Base-by-base conservation (phyloP, 2,888 invertebrate genomes). In the Micoletzkya japonica region DNA sequence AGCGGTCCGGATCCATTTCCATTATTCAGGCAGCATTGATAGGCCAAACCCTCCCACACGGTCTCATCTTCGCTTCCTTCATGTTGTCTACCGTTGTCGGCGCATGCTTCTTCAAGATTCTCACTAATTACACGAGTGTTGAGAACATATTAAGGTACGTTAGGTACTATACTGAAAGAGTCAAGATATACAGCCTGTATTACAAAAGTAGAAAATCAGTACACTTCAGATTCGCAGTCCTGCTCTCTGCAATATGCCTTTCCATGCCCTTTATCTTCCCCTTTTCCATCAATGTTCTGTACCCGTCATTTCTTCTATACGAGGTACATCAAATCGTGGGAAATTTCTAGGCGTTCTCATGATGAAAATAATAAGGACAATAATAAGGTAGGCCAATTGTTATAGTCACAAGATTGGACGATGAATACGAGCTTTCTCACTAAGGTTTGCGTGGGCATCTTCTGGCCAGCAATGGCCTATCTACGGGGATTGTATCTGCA, bases 11-110 rank as follows among this genome's bases (percentile, higher is more conserved):
- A n/a, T n/a, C n/a, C n/a, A n/a, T n/a, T n/a, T n/a, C n/a, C n/a
- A n/a, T n/a, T 7, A 30, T 71, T 24, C 56, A 57, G 63, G 72
- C 75, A 17, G 73, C 72, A 44, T 75, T 70, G 24, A 70, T 64
- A 50, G 73, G 80, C n/a, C 79, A 77, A 0, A 70, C 78, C 36
- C 87, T 88, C 59, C 88, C 88, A 14, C 88, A 88, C 82, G 88
- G 88, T 24, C 87, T 86, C 76, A 87, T 88, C 67, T 88, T 88
- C 80, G 87, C 88, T 52, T 86, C 86, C 2, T 88, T 88, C 75
- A 88, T 88, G 88, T 86, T 88, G 14, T 86, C 88, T 7, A 85
- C 88, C 7, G 88, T 88, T 87, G 87, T 88, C 66, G 88, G 88
- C 2, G 87, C 88, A 36, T 87, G 86, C 24, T 66, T 87, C 28